Conservation (phyloP, 53 echinoderm and acorn worm genomes). For the Holothuria leucospilota region DNA sequence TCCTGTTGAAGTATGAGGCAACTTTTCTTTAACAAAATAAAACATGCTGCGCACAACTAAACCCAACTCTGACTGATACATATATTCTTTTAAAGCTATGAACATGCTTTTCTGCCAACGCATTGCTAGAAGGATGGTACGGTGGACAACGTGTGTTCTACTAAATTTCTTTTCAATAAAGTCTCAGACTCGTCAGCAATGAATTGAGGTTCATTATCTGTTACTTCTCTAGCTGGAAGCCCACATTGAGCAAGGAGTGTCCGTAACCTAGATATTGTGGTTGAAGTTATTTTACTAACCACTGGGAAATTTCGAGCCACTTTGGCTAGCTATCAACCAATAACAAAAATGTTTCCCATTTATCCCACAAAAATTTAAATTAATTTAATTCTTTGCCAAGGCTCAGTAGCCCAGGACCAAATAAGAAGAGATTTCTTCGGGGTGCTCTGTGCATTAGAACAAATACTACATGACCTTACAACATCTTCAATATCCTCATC, state of each 20-base stretch:
- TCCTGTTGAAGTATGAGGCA: background rate
- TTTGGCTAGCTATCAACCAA: background rate
- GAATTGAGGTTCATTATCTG: conserved; percentile 8
- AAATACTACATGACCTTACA: background rate
- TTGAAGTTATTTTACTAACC: background rate
- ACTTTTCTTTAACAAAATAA: conserved; percentile 41
- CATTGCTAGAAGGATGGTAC: conserved; percentile 31
- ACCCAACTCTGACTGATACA: conserved; percentile 3
- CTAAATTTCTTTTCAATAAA: background rate
- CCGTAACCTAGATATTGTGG: background rate
- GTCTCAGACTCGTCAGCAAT: background rate
- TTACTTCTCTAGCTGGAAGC: too few species aligned
- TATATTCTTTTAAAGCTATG: conserved; percentile 41
- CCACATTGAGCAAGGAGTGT: background rate
- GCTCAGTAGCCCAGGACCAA: background rate
- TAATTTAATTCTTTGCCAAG: background rate
- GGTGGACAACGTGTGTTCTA: conserved; percentile 33
- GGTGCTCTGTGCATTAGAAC: background rate
- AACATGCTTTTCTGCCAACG: conserved; percentile 16
- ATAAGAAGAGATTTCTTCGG: background rate
- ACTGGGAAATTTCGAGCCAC: background rate
- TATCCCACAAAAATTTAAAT: background rate
- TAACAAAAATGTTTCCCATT: too few species aligned
- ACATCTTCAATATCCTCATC: background rate
- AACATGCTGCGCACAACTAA: conserved; percentile 26